Conservation (phyloP, 2,113 vertebrate species). For the Percopsis transmontana region DNA sequence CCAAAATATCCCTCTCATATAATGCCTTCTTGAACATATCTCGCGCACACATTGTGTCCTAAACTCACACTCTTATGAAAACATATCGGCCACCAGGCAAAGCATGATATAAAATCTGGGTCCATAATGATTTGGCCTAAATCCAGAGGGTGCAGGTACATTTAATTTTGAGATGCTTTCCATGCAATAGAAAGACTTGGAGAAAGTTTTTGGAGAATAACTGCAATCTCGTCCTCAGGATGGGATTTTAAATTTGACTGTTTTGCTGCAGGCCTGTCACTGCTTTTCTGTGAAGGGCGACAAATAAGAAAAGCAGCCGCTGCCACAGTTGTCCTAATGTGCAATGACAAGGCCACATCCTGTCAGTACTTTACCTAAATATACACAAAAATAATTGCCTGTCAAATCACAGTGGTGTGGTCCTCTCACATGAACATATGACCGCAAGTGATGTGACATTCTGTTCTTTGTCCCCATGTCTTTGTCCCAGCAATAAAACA, state of each 20-base stretch:
- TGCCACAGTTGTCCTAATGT: background rate
- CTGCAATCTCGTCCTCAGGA: background rate
- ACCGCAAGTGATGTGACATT: no score
- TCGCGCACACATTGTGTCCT: background rate
- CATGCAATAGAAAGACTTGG: background rate
- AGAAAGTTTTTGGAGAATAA: background rate
- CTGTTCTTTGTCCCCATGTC: no score
- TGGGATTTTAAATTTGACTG: constrained; percentile 5
- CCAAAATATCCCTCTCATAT: constrained; percentile 14
- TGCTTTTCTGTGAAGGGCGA: background rate
- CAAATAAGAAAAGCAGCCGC: constrained; percentile 1
- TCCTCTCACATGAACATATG: no score
- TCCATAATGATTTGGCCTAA: background rate
- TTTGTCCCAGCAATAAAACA: no score
- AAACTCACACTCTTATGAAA: background rate
- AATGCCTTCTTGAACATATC: background rate
- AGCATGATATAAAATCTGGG: no score
- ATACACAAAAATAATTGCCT: background rate
- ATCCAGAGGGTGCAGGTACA: background rate
- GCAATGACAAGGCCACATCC: no score
- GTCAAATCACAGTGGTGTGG: no score
- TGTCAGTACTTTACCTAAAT: background rate
- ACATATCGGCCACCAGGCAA: background rate
- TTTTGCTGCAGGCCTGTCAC: constrained; percentile 16
- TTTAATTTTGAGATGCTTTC: background rate